A percentile compares a stretch with the other conserved stretches of the same genome.
Conservation (phyloP, 2,113 vertebrate species). For the Phrynosoma platyrhinos region DNA sequence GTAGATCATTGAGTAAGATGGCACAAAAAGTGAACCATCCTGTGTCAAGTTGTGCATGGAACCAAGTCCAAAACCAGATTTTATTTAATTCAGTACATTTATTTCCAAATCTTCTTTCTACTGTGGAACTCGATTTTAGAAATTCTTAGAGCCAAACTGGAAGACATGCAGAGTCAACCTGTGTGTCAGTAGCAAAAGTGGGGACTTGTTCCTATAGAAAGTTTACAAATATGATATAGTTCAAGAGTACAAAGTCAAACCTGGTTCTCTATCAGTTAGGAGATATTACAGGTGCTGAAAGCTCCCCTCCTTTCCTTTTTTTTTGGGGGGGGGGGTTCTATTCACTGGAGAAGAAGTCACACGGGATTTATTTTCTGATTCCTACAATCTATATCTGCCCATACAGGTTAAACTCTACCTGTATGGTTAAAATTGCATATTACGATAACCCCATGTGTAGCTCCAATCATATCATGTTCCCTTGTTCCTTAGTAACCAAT, state of each 20-base stretch:
- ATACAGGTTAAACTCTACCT: not conserved
- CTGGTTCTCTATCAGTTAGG: conserved; percentile 20
- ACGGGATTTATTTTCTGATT: not conserved
- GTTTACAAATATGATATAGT: conserved; percentile 40
- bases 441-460: not conserved
- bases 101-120: not conserved
- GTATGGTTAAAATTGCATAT: not conserved
- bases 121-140: not conserved
- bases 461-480: accelerated
- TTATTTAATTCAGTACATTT: not conserved
- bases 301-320: not conserved
- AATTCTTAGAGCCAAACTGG: not conserved
- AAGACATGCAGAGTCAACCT: not conserved
- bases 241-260: conserved; percentile 48
- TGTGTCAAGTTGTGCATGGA: not conserved
- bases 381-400: accelerated
- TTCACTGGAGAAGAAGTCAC: not conserved
- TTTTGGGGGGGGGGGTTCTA: not conserved
- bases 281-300: not conserved
- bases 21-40: not conserved
- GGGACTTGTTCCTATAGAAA: not conserved
- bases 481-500: not conserved
- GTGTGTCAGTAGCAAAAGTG: not conserved
- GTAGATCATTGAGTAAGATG: not conserved
- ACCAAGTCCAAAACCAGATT: not conserved